Base-by-base conservation (phyloP, 2,113 vertebrate genomes). In the Sisor rabdophorus region DNA sequence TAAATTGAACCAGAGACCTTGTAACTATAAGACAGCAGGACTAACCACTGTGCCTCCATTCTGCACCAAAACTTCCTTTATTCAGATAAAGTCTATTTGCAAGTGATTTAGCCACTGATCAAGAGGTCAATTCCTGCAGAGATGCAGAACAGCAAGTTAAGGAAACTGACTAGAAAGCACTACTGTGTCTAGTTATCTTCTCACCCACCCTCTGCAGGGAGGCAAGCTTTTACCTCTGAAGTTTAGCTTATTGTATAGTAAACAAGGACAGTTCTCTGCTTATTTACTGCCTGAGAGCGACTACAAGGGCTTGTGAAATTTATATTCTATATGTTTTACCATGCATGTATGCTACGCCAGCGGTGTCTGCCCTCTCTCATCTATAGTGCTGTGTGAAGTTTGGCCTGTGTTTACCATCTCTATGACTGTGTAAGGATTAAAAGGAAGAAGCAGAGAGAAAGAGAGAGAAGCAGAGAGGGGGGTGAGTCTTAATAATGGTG, bases 261-360 rank as follows among this genome's bases (percentile, higher is more conserved):
- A 78, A 72, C 76, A 72, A 64, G 58, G 30, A 56, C 20, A 47
- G 69, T 63, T 78, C 61, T 65, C 60, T 44, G 61, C 52, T 47
- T 76, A 78, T 47, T 72, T 55, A 78, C 54, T 53, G 11, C 36
- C 16, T 8, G 6, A 56, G 60, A 36, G 32, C 44, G 20, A 30
- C 32, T 50, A 13, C 36, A 52, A 13, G n/a, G 1, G 20, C 30
- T 28, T 72, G 50, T 47, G 59, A 72, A 72, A 61, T 78, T 71
- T 53, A 28, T 32, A 69, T 71, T 71, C 47, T 22, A 53, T 71
- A 71, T 78, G 67, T 78, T 78, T 73, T 28, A 54, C 58, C 68
- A 28, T 28, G 48, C 44, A 71, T 61, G 22, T 47, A 77, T 60
- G 16, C 76, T 55, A 11, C 76, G 72, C 50, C 26, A 55, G 58